phyloP scores from a whole-genome alignment of 2,888 invertebrate species.

The Macrosiphum euphorbiae region DNA sequence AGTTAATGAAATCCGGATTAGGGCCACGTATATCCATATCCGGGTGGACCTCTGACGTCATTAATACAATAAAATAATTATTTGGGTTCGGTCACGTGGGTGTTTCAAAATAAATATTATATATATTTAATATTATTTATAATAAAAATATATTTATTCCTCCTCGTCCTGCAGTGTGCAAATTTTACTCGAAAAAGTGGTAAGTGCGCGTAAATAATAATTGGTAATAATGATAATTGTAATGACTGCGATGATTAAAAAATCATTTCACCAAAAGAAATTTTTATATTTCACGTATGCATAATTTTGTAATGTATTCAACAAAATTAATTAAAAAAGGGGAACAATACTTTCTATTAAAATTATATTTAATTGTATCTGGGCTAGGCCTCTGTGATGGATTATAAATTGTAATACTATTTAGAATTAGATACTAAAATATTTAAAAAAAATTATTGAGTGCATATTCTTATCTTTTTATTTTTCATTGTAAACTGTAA shows the following conservation, averaged over 20 bases:
- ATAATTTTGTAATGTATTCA: neutral
- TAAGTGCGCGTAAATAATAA: neutral
- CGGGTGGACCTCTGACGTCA: slow-evolving; percentile 37
- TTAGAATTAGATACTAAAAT: neutral
- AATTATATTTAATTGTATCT: neutral
- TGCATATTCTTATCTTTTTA: neutral
- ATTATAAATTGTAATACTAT: neutral
- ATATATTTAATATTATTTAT: neutral
- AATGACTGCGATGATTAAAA: neutral
- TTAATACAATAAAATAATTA: slow-evolving; percentile 11
- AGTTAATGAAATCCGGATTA: slow-evolving; percentile 54
- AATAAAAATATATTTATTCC: neutral
- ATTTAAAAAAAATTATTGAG: neutral
- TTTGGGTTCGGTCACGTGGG: neutral
- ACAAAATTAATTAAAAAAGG: neutral
- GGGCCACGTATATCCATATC: slow-evolving; percentile 18
- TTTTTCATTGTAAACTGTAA: too few relatives aligned
- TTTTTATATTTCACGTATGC: neutral
- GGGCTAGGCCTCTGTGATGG: neutral
- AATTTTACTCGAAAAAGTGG: neutral
- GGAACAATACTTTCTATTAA: neutral
- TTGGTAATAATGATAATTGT: neutral
- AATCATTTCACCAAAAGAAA: neutral
- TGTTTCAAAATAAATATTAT: neutral
- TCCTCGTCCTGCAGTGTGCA: neutral